These are phyloP conservation scores for Tethya wilhelma DNA, from an alignment of 37 sponge, comb jelly and placozoan genomes.

Conservation along the genomic window DNA sequence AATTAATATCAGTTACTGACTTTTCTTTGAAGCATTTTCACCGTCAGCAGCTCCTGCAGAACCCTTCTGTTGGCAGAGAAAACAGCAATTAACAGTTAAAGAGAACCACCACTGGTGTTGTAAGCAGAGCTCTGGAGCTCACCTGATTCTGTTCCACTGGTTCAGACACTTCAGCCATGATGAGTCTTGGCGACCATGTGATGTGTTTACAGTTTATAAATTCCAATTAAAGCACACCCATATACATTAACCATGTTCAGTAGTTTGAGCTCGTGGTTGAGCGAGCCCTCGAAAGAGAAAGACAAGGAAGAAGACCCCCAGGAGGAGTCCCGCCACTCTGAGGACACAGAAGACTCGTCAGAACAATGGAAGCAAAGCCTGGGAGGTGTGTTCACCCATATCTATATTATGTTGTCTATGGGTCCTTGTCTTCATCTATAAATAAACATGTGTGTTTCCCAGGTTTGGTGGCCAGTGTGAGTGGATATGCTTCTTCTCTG, in stretches of 20 bases:
- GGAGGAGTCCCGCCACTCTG: not conserved
- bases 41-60: not conserved
- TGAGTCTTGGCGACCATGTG: no score
- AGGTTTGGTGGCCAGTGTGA: slow-evolving; percentile 33
- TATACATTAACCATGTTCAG: not conserved
- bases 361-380: not conserved
- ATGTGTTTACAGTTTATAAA: no score
- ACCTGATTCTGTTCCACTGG: no score
- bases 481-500: slow-evolving; percentile 54
- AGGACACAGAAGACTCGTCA: not conserved
- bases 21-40: no score
- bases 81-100: no score
- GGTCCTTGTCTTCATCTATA: not conserved
- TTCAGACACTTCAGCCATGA: no score
- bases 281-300: not conserved
- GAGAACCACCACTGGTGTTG: no score
- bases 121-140: no score
- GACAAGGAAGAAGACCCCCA: not conserved
- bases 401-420: not conserved
- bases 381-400: not conserved
- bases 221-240: slow-evolving; percentile 1
- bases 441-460: not conserved
- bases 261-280: not conserved
- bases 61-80: no score
- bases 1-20: no score